Conservation (phyloP, 2,797 vertebrate species). For the Megalops cyprinoides region DNA sequence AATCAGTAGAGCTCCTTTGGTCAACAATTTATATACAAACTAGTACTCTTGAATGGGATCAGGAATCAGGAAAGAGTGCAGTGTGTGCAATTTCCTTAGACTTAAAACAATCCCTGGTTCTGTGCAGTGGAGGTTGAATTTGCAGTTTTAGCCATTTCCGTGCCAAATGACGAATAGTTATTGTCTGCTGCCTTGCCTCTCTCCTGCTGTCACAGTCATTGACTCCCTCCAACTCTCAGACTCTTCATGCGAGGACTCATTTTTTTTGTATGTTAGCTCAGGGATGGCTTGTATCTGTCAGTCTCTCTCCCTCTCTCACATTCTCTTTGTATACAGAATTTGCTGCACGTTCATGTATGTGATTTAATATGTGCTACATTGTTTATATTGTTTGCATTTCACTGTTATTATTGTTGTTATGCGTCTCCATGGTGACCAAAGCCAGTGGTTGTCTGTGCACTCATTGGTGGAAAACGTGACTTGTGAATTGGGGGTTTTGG, state of each 20-base stretch:
- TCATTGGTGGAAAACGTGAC: neutral
- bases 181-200: neutral
- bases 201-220: neutral
- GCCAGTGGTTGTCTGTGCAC: neutral
- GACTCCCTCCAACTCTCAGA: neutral
- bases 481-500: neutral
- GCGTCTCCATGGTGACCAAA: neutral
- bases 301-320: neutral
- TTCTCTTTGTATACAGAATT: too few species aligned
- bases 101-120: neutral
- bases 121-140: neutral
- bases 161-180: neutral
- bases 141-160: neutral
- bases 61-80: neutral
- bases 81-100: neutral
- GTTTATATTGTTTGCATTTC: too few species aligned
- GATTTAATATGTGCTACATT: neutral
- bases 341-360: neutral
- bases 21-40: neutral
- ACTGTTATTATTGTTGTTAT: neutral
- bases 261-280: neutral
- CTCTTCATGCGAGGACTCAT: neutral
- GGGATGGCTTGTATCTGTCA: neutral
- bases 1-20: neutral
- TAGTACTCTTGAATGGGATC: neutral